Base-by-base conservation (phyloP, 2,797 vertebrate species). In the Phylloscopus collybita region DNA sequence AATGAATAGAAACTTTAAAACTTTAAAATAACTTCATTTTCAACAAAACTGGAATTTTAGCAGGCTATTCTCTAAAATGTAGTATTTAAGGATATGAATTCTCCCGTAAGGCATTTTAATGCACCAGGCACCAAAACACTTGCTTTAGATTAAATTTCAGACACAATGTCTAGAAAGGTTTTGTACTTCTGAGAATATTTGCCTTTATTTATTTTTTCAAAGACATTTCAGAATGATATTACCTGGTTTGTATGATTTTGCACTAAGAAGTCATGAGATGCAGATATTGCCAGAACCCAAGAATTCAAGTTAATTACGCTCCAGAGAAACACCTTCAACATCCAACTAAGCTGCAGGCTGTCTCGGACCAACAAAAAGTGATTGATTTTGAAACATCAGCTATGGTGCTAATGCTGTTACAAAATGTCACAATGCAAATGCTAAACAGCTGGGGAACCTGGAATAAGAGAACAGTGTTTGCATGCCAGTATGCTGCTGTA, bases 371-470 rank as follows among this genome's bases (percentile, higher is more conserved):
- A 64, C 38, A 72, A 85, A 90, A 93, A 44, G 56, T 36, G 85
- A 97, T 94, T 96, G 96, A 97, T 97, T 95, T 96, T 94, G 96
- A 97, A 98, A 97, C 96, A 95, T 85, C 82, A 85, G 94, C 91
- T 84, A 70, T 47, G 84, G 95, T 83, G 88, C 95, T 97, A 97
- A 97, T 90, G 92, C 80, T 96, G 92, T 83, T 96, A 92, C 88
- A 95, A 98, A 98, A 98, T 98, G 97, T 97, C 97, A 98, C 94
- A 91, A 97, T 97, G 97, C 96, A 98, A 98, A 98, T 97, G 84
- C 83, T 96, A 82, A 59, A 86, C 80, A 94, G 93, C 97, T 96
- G 88, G 94, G 97, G 96, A 97, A 97, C 94, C 70, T 91, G 61
- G 80, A 94, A 86, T 65, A 93, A 88, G 96, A 96, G 92, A 92